phyloP scores from a whole-genome alignment of 2,113 vertebrate species.

The Atlantisia rogersi region DNA sequence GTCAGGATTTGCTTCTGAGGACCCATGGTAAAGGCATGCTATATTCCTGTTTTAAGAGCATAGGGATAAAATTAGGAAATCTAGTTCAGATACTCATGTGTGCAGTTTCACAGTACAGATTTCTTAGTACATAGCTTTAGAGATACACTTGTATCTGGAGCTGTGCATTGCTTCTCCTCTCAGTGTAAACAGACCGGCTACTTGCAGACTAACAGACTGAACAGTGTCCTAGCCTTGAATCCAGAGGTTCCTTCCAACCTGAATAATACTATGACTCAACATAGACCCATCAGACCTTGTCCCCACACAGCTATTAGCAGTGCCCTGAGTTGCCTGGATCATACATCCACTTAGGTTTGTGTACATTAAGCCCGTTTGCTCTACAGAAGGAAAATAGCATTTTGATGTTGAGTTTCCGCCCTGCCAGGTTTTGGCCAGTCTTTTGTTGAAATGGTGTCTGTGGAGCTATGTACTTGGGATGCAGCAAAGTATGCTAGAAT shows the following conservation, averaged over 20 bases:
- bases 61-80: background rate
- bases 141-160: background rate
- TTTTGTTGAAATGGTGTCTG: background rate
- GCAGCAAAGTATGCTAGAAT: background rate
- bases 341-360: background rate
- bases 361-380: background rate
- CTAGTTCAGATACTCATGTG: background rate
- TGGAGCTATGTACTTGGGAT: background rate
- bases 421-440: background rate
- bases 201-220: background rate
- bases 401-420: background rate
- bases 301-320: background rate
- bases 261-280: background rate
- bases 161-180: background rate
- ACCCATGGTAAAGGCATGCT: background rate
- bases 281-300: background rate
- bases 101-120: background rate
- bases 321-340: background rate
- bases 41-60: background rate
- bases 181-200: background rate
- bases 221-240: background rate
- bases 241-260: background rate
- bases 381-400: background rate
- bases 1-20: background rate
- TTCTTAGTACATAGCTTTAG: background rate